These are phyloP conservation scores for Fistularia commersonii DNA, from an alignment of 2,797 vertebrate genomes.

Conservation along the genomic window DNA sequence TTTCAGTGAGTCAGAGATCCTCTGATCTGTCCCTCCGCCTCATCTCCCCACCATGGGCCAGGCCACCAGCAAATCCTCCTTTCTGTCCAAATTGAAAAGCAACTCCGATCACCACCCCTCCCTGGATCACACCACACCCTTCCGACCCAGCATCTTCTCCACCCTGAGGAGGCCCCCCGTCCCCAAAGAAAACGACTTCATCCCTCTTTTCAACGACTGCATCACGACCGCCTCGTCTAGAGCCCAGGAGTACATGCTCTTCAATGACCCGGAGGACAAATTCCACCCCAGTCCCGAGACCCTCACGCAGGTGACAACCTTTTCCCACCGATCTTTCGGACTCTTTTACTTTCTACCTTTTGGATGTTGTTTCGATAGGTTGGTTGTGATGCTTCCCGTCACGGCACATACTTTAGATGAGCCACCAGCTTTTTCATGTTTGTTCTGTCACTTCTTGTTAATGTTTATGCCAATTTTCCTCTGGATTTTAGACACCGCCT, in stretches of 20 bases:
- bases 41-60: slow-evolving; percentile 42
- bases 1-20: slow-evolving; percentile 59
- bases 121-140: neutral
- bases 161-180: slow-evolving; percentile 33
- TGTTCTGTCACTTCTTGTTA: neutral
- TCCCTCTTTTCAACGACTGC: slow-evolving; percentile 64
- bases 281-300: slow-evolving; percentile 52
- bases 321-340: no score
- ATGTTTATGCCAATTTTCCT: neutral
- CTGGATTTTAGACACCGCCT: neutral
- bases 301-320: slow-evolving; percentile 57
- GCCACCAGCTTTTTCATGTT: no score
- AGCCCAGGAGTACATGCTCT: slow-evolving; percentile 71
- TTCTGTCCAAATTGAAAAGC: slow-evolving; percentile 27
- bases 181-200: slow-evolving; percentile 44
- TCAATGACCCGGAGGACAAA: slow-evolving; percentile 71
- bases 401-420: no score
- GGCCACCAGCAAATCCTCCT: slow-evolving; percentile 29
- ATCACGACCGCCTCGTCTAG: slow-evolving; percentile 56
- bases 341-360: neutral
- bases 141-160: slow-evolving; percentile 46
- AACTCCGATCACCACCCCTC: neutral
- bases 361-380: neutral
- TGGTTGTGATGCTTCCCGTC: no score
- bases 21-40: slow-evolving; percentile 31